Base-by-base conservation (phyloP, 2,113 vertebrate species). In the Dicerorhinus sumatrensis region DNA sequence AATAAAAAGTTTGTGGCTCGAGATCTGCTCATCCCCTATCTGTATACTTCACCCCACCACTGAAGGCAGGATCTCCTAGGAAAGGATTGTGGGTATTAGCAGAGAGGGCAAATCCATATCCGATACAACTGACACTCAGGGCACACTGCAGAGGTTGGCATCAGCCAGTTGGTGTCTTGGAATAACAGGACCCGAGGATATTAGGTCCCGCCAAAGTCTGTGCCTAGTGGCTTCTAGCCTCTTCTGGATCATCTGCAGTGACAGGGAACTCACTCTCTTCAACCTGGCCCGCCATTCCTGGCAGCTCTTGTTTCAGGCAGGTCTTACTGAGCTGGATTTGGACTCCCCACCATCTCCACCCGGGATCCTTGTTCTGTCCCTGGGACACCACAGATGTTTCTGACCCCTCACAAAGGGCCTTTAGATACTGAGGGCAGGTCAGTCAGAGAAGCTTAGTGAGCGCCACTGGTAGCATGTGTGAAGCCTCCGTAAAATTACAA, bases 241-340 rank as follows among this genome's bases (percentile, higher is more conserved):
- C 69, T 56, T 63, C 11, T 75, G 46, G 63, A 29, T 51, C 81
- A 51, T 58, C 58, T 63, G 36, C 25, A 25, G 63, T 54, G 65
- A 69, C 33, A 6, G 12, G 21, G 48, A 92, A 23, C 33, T 46
- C n/a, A 2, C 33, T 70, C 20, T 77, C 63, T 69, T 16, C 62
- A 56, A 16, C 9, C 1, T 11, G 14, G 3, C 3, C 54, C 63
- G 16, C 6, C 0, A 9, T 18, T 48, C 80, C 39, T 27, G 75
- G 62, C 17, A 56, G 72, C 42, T 79, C 5, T 31, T 48, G 7
- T n/a, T 89, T 70, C 60, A 58, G 51, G 48, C 18, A 69, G 36
- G 67, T 60, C 62, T 39, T 36, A 4, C 23, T 25, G 46, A 65
- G n/a, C 33, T 77, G 60, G 11, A 14, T 69, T 63, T 92, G 46